Evolutionary conservation across 2,113 vertebrate genomes (phyloP).

Genomic region (Syngnathus typhle): DNA sequence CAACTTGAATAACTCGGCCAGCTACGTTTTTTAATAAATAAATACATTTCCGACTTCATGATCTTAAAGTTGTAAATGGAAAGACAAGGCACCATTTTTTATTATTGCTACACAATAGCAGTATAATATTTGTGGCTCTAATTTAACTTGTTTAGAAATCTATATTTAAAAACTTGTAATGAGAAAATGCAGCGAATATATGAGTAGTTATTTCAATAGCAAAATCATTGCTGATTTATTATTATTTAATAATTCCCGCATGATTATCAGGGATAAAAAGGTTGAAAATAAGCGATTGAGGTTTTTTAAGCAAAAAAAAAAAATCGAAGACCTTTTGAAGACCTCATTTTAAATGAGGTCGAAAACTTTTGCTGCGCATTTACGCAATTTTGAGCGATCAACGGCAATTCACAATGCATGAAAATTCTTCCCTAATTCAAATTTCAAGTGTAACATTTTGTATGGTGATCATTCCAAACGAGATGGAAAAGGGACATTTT

Average conservation of each 20-base stretch:
- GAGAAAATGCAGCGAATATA: background rate
- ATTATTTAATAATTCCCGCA: background rate
- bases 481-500: background rate
- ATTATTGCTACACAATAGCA: background rate
- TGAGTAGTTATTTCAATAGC: background rate
- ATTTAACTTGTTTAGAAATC: background rate
- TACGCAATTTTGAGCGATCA: background rate
- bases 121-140: background rate
- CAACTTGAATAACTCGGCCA: too few species aligned
- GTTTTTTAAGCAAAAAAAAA: too few species aligned
- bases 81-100: background rate
- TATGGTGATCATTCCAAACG: background rate
- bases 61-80: background rate
- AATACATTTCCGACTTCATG: background rate
- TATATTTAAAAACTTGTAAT: background rate
- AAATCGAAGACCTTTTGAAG: too few species aligned
- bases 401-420: background rate
- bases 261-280: background rate
- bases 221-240: background rate
- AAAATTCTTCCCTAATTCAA: background rate
- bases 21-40: too few species aligned
- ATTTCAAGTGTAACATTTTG: background rate
- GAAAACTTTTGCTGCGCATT: background rate
- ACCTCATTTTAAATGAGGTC: background rate
- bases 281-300: too few species aligned